Evolutionary conservation across 2,888 invertebrate species (phyloP), one percentile per base, ranked within the genome.

Genomic region (Andrena minutula): DNA sequence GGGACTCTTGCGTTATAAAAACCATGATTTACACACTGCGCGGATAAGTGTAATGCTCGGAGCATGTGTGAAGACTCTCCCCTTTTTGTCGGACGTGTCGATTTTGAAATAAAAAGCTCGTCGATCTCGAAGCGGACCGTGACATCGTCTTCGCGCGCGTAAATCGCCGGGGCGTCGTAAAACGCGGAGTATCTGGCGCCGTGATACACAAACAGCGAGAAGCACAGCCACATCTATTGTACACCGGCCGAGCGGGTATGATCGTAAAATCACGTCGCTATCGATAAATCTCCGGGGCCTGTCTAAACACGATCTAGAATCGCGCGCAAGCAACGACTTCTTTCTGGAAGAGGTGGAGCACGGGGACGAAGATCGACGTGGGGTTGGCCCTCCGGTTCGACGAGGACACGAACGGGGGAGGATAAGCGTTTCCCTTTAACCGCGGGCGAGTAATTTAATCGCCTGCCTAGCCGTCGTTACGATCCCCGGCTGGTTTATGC

Each of bases 251-350:
- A 49, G 30, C 76, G 30, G 16, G 51, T 49, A 35, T 61, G 84
- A 81, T 84, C 87, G 84, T 87, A 87, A 87, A 87, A 87, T 71
- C 84, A 75, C 82, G 82, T 83, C 75, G 83, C 79, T 75, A 88
- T 88, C 91, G 89, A 91, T 91, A 91, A 91, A 91, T 91, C 91
- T 87, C 86, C 85, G 84, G 72, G 66, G 76, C 84, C 86, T 90
- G 91, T 91, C 91, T 86, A 91, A 91, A 90, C 91, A 90, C 86
- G 86, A 91, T 90, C 88, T 81, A 82, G 79, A 79, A 89, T 89
- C 86, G 61, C 49, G 68, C 28, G 23, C 41, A 41, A 23, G 10
- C 64, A 58, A 65, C 64, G 51, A 58, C 30, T 82, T 82, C 60
- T 84, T 75, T 76, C 65, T 35, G 56, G 60, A 49, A 49, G 12